Evolutionary conservation across 2,797 vertebrate species (phyloP).

Genomic region (Poecile montanus): DNA sequence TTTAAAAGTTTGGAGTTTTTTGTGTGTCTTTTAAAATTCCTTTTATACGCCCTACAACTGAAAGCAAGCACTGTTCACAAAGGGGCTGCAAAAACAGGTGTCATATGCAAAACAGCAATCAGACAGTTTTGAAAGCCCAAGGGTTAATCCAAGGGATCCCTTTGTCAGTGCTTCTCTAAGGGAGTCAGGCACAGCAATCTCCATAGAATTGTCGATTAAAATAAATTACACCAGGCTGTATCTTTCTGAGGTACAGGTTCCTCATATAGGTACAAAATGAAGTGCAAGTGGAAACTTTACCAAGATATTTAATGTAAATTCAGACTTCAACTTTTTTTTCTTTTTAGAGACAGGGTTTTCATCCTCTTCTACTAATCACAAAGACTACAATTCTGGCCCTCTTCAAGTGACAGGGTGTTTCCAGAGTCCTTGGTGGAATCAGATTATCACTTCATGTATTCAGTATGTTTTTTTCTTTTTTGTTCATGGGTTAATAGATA

Average conservation of each 20-base stretch:
- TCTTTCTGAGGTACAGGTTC: background rate
- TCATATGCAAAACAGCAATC: background rate
- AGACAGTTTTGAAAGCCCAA: background rate
- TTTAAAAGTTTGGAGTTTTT: background rate
- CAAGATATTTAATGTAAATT: background rate
- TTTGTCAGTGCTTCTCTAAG: background rate
- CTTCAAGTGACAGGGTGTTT: background rate
- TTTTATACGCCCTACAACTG: background rate
- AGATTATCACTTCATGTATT: background rate
- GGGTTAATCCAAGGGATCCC: background rate
- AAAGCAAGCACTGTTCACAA: background rate
- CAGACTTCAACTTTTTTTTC: background rate
- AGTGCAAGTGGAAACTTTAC: background rate
- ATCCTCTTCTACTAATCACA: background rate
- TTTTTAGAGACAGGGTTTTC: background rate
- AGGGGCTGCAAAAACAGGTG: background rate
- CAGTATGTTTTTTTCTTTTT: background rate
- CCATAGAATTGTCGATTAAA: background rate
- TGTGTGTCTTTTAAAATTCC: background rate
- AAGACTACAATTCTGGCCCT: background rate
- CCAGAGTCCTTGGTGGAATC: background rate
- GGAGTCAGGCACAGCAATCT: background rate
- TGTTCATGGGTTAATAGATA: background rate
- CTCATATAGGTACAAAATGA: background rate
- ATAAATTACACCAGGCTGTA: background rate